A percentile compares a stretch with the other conserved stretches of the same genome.
Evolutionary conservation across 2,113 vertebrate genomes (phyloP).

Genomic region (Azemiops feae): DNA sequence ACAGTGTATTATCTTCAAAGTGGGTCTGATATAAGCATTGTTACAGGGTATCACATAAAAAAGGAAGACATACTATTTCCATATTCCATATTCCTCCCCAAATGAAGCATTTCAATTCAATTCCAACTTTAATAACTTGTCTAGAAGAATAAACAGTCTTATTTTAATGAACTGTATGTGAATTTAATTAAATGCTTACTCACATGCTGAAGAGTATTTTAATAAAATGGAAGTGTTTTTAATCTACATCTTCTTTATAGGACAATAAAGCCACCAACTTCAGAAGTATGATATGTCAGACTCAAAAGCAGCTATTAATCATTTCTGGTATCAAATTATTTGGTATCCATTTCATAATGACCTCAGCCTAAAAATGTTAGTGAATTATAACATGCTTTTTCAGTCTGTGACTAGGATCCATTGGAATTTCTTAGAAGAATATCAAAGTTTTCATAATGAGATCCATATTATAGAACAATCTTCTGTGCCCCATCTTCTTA

Average conservation of each 20-base stretch:
- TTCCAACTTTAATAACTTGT: background rate
- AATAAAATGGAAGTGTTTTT: background rate
- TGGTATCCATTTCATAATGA: background rate
- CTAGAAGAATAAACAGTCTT: background rate
- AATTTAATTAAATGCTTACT: background rate
- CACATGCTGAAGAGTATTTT: background rate
- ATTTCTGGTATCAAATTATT: background rate
- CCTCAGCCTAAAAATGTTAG: background rate
- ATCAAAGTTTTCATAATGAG: background rate
- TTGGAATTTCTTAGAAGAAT: background rate
- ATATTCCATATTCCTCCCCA: background rate
- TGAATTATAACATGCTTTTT: background rate
- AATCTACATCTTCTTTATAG: background rate
- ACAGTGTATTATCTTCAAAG: background rate
- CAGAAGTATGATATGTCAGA: background rate
- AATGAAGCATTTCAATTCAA: background rate
- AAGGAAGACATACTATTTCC: background rate
- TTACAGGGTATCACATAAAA: background rate
- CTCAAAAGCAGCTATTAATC: background rate
- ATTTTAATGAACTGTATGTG: background rate
- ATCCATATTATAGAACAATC: background rate
- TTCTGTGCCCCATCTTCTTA: background rate
- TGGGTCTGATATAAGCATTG: background rate
- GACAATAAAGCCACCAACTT: background rate
- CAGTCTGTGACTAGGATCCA: background rate